A percentile compares a stretch with the other conserved stretches of the same genome.
phyloP scores from a whole-genome alignment of 1,140 invertebrate genomes.

The Caenorhabditis brenneri region DNA sequence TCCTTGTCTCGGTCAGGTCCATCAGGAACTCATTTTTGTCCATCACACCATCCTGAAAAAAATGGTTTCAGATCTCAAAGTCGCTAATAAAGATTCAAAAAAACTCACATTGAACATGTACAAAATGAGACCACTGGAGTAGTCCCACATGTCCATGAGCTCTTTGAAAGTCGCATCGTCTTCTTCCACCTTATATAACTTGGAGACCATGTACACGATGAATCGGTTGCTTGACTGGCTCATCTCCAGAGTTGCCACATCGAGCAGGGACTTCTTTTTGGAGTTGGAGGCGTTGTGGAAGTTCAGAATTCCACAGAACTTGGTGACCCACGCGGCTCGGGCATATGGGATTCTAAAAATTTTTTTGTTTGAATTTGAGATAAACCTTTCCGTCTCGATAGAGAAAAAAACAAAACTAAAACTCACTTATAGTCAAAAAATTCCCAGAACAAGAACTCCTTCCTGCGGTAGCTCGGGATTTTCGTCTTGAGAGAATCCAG shows the following conservation, averaged over 20 bases:
- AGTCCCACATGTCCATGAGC: not conserved
- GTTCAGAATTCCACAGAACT: not conserved
- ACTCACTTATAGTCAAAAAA: conserved; percentile 45
- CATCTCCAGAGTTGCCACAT: not conserved
- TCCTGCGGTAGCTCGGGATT: not conserved
- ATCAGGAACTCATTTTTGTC: conserved; percentile 46
- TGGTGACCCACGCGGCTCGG: conserved; percentile 17
- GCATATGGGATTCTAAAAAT: not conserved
- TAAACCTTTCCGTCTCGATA: no score
- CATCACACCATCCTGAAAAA: conserved; percentile 39
- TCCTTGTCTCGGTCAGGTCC: conserved; percentile 42
- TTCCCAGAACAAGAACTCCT: not conserved
- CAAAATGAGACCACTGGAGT: not conserved
- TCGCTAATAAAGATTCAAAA: no score
- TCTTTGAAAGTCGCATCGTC: not conserved
- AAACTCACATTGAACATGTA: not conserved
- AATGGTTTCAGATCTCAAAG: not conserved
- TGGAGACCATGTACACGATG: not conserved
- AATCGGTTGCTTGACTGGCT: conserved; percentile 1
- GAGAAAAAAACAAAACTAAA: no score
- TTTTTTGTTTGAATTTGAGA: no score
- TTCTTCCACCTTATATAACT: not conserved
- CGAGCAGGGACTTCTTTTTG: conserved; percentile 1
- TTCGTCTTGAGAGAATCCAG: not conserved
- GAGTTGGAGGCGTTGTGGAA: not conserved